These are phyloP conservation scores for Nymphalis polychloros DNA, from an alignment of 2,888 invertebrate genomes.

Conservation along the genomic window DNA sequence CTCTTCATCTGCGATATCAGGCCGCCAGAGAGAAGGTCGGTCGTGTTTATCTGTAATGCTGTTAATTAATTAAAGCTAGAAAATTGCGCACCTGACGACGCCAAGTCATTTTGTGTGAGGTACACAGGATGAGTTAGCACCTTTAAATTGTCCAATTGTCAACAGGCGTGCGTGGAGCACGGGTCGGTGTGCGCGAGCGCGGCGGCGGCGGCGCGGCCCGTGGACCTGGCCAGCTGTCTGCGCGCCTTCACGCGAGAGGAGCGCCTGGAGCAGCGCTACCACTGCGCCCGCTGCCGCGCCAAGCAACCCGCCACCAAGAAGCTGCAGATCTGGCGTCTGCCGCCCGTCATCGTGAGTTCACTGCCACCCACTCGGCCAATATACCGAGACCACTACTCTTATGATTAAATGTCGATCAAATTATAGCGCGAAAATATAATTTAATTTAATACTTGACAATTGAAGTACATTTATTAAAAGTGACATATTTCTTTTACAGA, in stretches of 20 bases:
- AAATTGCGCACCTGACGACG: too few species aligned
- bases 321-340: slow-evolving; percentile 94
- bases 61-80: too few species aligned
- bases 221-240: slow-evolving; percentile 92
- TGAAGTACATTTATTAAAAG: too few species aligned
- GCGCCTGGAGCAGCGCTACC: slow-evolving; percentile 91
- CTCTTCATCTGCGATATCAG: slow-evolving; percentile 94
- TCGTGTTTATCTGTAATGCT: slow-evolving; percentile 23
- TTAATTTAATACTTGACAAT: too few species aligned
- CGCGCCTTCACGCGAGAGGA: slow-evolving; percentile 94
- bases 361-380: background rate
- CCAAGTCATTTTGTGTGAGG: too few species aligned
- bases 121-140: background rate
- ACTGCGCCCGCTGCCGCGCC: slow-evolving; percentile 91
- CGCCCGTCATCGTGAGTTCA: slow-evolving; percentile 88
- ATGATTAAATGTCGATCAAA: too few species aligned
- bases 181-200: slow-evolving; percentile 86
- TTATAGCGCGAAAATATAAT: too few species aligned
- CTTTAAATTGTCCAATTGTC: background rate
- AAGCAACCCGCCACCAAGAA: slow-evolving; percentile 94
- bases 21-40: slow-evolving; percentile 86
- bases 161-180: slow-evolving; percentile 88
- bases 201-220: slow-evolving; percentile 89
- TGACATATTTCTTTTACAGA: slow-evolving; percentile 74
- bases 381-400: too few species aligned